Conservation (phyloP, 2,888 invertebrate genomes). For the Eudemis profundana region DNA sequence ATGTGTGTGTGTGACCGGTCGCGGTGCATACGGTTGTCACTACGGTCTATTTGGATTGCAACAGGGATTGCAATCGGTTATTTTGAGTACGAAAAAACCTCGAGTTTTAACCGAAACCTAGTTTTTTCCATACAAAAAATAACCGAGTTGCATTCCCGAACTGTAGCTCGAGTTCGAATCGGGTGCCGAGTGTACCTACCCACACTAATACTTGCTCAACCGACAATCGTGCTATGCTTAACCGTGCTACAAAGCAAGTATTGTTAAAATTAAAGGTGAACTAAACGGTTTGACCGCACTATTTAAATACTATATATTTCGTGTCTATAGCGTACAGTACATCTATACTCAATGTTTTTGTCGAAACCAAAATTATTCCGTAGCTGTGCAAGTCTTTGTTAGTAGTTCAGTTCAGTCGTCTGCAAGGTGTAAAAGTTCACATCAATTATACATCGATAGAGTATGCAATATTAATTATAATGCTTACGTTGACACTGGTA, state of each 20-base stretch:
- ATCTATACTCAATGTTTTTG: neutral
- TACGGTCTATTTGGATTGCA: too few species aligned
- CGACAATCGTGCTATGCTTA: neutral
- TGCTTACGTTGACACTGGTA: conserved; percentile 9
- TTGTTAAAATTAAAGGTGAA: neutral
- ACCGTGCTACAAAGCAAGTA: neutral
- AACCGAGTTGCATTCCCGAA: too few species aligned
- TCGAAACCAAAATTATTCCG: neutral
- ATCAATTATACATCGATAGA: neutral
- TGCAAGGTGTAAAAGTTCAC: conserved; percentile 9
- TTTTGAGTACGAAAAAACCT: too few species aligned
- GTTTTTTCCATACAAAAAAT: too few species aligned
- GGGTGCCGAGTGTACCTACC: neutral
- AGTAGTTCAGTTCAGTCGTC: conserved; percentile 15
- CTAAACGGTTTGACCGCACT: neutral
- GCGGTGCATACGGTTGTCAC: too few species aligned
- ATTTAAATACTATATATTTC: neutral
- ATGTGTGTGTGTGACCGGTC: too few species aligned
- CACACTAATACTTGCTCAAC: neutral
- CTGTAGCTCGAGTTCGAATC: too few species aligned
- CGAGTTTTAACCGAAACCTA: too few species aligned
- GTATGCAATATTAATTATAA: neutral
- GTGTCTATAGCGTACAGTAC: neutral
- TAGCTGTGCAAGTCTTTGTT: conserved; percentile 19
- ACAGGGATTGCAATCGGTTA: too few species aligned